Conservation (phyloP, 2,797 vertebrate genomes). For the Phalloptychus januarius region DNA sequence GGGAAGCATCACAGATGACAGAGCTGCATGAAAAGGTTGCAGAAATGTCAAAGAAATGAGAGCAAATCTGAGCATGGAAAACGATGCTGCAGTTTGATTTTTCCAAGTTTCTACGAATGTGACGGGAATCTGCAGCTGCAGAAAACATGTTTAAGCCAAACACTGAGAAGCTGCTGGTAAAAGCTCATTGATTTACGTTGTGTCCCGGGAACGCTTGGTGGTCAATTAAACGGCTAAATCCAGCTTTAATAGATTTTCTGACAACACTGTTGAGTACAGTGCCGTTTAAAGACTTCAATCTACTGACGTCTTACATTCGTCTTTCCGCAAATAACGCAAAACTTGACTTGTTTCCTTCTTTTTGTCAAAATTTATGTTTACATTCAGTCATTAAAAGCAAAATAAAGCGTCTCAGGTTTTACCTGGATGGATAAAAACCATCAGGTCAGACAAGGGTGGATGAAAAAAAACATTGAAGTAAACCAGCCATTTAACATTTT, state of each 20-base stretch:
- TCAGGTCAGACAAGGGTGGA: background rate
- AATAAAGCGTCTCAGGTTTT: background rate
- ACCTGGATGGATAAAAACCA: background rate
- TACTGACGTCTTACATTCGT: background rate
- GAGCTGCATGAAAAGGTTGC: conserved; percentile 1
- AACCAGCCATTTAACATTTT: too few species aligned
- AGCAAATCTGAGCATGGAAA: background rate
- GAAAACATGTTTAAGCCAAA: background rate
- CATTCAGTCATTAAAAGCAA: background rate
- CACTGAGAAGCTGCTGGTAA: background rate
- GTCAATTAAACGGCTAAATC: conserved; percentile 20
- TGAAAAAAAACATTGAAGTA: background rate
- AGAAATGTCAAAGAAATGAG: background rate
- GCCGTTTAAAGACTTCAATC: conserved; percentile 13
- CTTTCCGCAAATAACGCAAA: background rate
- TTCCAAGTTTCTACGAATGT: background rate
- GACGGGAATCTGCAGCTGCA: background rate
- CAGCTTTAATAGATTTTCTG: conserved; percentile 38
- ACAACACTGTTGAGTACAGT: conserved; percentile 25
- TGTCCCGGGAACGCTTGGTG: conserved; percentile 13
- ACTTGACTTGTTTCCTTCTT: background rate
- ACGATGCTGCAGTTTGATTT: background rate
- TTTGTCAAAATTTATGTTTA: background rate
- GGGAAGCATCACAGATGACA: background rate
- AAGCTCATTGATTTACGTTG: conserved; percentile 30